phyloP scores from a whole-genome alignment of 1,140 invertebrate genomes.

The Globodera rostochiensis region DNA sequence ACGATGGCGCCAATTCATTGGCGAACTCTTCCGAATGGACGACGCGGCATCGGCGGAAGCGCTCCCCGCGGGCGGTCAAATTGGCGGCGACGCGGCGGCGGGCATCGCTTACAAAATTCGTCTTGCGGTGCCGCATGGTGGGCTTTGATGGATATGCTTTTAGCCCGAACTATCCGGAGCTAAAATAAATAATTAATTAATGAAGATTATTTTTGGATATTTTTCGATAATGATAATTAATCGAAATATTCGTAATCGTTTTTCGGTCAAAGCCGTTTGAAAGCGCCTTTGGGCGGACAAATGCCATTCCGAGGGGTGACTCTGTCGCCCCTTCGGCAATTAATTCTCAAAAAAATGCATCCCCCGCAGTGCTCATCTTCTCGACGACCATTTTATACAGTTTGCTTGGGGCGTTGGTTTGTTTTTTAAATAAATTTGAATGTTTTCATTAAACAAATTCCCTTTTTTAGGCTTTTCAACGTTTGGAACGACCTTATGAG shows the following conservation, averaged over 20 bases:
- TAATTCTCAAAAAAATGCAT: background rate
- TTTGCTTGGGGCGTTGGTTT: slow-evolving; percentile 44
- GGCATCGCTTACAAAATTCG: slow-evolving; percentile 27
- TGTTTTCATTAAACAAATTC: background rate
- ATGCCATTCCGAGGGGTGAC: no score
- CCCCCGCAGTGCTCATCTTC: slow-evolving; percentile 34
- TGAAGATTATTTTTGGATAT: no score
- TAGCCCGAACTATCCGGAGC: no score
- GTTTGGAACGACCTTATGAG: slow-evolving; percentile 43
- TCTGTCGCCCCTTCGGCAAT: background rate
- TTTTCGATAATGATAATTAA: no score
- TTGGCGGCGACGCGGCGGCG: background rate
- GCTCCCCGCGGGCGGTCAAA: background rate
- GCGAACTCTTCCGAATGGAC: slow-evolving; percentile 10
- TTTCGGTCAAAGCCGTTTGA: no score
- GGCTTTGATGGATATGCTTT: no score
- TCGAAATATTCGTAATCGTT: no score
- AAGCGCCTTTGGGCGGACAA: no score
- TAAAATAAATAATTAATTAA: no score
- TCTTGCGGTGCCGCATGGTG: slow-evolving; percentile 18
- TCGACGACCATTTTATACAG: slow-evolving; percentile 44
- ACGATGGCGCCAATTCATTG: slow-evolving; percentile 4
- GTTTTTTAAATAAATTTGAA: background rate
- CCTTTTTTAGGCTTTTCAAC: slow-evolving; percentile 27
- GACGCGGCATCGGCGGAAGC: background rate